These are phyloP conservation scores for Odontomachus brunneus DNA, from an alignment of 1,140 invertebrate species.

Conservation along the genomic window DNA sequence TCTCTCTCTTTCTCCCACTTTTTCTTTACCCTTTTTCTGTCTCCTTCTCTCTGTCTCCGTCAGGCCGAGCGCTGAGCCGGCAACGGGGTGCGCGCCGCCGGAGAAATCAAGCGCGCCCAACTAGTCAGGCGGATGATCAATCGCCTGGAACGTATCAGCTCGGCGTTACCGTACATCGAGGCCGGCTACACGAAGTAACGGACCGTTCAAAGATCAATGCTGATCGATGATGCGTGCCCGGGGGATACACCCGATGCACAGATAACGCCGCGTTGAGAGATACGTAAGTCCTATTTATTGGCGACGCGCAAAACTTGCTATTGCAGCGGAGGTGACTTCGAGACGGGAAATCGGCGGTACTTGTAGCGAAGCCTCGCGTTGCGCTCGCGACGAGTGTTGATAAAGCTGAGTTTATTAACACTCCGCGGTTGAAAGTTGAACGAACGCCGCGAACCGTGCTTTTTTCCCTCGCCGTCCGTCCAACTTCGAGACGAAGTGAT, in stretches of 20 bases:
- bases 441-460: too few species aligned
- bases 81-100: neutral
- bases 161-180: slow-evolving; percentile 20
- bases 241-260: neutral
- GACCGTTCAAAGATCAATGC: slow-evolving; percentile 60
- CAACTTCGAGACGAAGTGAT: too few species aligned
- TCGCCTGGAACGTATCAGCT: slow-evolving; percentile 60
- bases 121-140: slow-evolving; percentile 60
- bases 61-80: neutral
- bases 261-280: slow-evolving; percentile 2
- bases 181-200: slow-evolving; percentile 44
- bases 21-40: too few species aligned
- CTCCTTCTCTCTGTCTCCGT: neutral
- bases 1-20: too few species aligned
- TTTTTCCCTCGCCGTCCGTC: too few species aligned
- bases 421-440: too few species aligned
- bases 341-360: too few species aligned
- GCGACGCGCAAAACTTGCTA: neutral
- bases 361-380: too few species aligned
- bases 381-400: too few species aligned
- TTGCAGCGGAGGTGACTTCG: too few species aligned
- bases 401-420: too few species aligned
- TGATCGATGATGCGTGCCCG: slow-evolving; percentile 33
- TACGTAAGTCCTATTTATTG: neutral
- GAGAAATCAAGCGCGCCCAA: slow-evolving; percentile 61